Conservation (phyloP, 2,113 vertebrate genomes). For the Callipepla squamata region DNA sequence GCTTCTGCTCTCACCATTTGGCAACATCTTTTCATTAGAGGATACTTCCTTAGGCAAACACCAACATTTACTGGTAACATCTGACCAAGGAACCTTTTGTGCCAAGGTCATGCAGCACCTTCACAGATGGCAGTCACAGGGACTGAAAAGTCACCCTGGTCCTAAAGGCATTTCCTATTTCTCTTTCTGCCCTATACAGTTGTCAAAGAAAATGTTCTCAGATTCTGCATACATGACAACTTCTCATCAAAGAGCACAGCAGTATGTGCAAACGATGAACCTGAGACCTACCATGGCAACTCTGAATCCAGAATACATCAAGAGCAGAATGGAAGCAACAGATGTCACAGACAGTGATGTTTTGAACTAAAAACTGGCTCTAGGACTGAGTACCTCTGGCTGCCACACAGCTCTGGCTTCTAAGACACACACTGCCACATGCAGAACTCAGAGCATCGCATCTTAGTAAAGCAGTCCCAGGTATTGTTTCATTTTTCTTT, state of each 20-base stretch:
- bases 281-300: background rate
- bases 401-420: background rate
- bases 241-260: background rate
- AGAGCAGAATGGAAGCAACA: background rate
- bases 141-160: background rate
- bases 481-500: background rate
- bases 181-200: background rate
- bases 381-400: background rate
- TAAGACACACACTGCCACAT: background rate
- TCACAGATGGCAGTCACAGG: accelerated
- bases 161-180: background rate
- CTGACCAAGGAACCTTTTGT: background rate
- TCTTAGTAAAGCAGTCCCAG: background rate
- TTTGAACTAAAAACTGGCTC: background rate
- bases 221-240: background rate
- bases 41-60: background rate
- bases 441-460: background rate
- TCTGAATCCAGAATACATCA: background rate
- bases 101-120: background rate
- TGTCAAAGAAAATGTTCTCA: background rate
- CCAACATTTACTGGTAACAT: background rate
- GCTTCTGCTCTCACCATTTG: background rate
- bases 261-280: accelerated
- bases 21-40: background rate
- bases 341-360: background rate